Base-by-base conservation (phyloP, 2,113 vertebrate genomes). In the Indicator indicator region DNA sequence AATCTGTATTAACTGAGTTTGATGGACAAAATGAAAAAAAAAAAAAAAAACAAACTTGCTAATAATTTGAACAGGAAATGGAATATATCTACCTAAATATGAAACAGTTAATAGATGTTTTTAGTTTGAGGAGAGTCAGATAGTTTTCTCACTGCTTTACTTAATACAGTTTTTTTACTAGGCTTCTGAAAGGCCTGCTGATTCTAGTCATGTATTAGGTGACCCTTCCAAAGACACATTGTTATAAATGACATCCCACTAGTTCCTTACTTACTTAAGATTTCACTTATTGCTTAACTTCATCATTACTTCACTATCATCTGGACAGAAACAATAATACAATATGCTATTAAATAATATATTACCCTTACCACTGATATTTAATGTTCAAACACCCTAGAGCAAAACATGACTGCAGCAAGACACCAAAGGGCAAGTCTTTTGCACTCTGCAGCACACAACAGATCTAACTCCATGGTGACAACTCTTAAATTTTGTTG, bases 401-500 rank as follows among this genome's bases (percentile, higher is more conserved):
- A 82, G 36, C 50, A 24, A 63, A 73, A 23, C 52, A 54, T 44
- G 4, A 11, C 40, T 70, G 60, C 28, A 84, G 77, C 44, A 75
- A 82, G 74, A 42, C 55, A 63, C 32, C 0, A 1, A 24, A 48
- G 72, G 56, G 79, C 28, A 68, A 32, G 91, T 79, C 56, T 17
- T 70, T 42, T 46, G 32, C 23, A 42, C 13, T 82, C 70, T 54
- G 50, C 63, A 93, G 81, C n/a, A 59, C 40, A 52, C n/a, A 85
- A 56, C 67, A 59, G 36, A 73, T 50, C 72, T 70, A 88, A 94
- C 38, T 80, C 89, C 85, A 83, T 48, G 60, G 78, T 0, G 82
- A 93, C 72, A 93, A 80, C 56, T 79, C 89, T 79, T 73, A 77
- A 74, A 91, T 91, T 91, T 75, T 85, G 71, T 11, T 4, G 67